Base-by-base conservation (phyloP, 2,113 vertebrate genomes). In the Silurus meridionalis region DNA sequence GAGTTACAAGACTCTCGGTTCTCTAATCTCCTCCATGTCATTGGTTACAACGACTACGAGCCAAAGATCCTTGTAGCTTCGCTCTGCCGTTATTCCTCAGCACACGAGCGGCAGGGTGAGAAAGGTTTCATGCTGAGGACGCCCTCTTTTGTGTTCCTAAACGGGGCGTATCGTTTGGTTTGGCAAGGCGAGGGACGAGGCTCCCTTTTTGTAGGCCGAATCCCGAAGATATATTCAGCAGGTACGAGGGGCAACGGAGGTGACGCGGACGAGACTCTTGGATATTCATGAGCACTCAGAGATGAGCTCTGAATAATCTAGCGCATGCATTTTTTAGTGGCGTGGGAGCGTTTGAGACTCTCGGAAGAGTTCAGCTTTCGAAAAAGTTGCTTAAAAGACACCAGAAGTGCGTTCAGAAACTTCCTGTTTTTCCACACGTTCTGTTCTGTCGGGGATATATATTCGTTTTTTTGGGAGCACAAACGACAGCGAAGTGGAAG, bases 1-100 rank as follows among this genome's bases (percentile, higher is more conserved):
- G 87, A 92, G 92, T 94, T 94, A 94, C 91, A 93, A 92, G 90
- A 87, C 89, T 92, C 92, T 92, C 91, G 92, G 91, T 93, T 94
- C 89, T 90, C 90, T 91, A 93, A 94, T 94, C 92, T 90, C 90
- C 89, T 90, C 87, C 90, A 93, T 94, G 91, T 94, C 93, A 91
- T 91, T 90, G 86, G 79, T 87, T 92, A 93, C 93, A 92, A 92
- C 90, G 91, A 92, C 92, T 94, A 93, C 92, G 93, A 85, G 90
- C 88, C 91, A 48, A 50, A 92, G 90, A 90, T 91, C 72, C 88
- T 87, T 91, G 89, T 91, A 77, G 80, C 85, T 92, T 91, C 90
- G 91, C 87, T 90, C 91, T 88, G 87, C 61, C 87, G 58, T 92
- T 1, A 91, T 93, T 93, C 91, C 92, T 91, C 91, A 93, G 86